Base-by-base conservation (phyloP, 2,888 invertebrate genomes). In the Lycocerus yunnanus region DNA sequence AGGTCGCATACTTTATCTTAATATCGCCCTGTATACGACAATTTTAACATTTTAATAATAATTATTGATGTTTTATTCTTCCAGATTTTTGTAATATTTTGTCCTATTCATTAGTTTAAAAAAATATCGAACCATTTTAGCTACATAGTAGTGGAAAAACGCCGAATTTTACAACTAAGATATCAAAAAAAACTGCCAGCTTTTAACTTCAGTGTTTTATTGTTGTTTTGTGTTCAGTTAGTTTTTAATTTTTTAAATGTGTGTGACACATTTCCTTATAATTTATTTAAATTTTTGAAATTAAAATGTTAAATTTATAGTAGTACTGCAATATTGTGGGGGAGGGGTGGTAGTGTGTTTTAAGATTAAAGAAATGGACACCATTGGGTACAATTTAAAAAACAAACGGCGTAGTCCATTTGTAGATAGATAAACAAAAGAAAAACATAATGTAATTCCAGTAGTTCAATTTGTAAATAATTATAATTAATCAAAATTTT, bases 401-500 rank as follows among this genome's bases (percentile, higher is more conserved):
- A n/a, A n/a, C 43, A 43, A 43, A 43, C 43, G 43, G 43, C 59
- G 58, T 78, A 78, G 79, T 79, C 79, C 77, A 77, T 68, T 63
- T 77, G 74, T 79, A 76, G 60, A 75, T 75, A 74, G 68, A 72
- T 67, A 58, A 69, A 67, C 66, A 69, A 71, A 60, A 72, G n/a
- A 20, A 16, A 16, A 67, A 61, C 27, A 20, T 43, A 65, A 18
- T 66, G 60, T 15, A 74, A 71, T 68, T 73, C 68, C 71, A 71
- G 71, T 83, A 84, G 83, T 79, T 81, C 80, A 83, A 84, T 83
- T 83, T 84, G 84, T 84, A 83, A 77, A 84, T 83, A 84, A 81
- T 60, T 74, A 78, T 81, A 81, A 81, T 82, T 80, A 82, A 83
- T 63, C 61, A 79, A 77, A 77, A 75, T 77, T 79, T 78, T 80